Percentiles rank a stretch among this genome's conserved stretches.
Evolutionary conservation across 2,888 invertebrate genomes (phyloP).

Genomic region (Frankliniella intonsa): DNA sequence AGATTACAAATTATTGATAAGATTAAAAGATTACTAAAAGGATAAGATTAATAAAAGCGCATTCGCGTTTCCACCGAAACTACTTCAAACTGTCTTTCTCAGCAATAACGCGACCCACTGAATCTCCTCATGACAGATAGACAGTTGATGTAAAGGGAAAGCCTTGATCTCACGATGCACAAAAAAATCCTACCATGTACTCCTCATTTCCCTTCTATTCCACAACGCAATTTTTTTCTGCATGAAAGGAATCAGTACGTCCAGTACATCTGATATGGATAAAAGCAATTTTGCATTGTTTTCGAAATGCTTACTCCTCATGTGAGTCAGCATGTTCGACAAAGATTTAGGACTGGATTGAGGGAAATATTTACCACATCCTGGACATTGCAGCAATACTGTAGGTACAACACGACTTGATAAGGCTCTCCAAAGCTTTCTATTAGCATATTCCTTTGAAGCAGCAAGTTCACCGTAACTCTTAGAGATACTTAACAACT

Average conservation of each 20-base stretch:
- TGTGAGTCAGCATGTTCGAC: conserved; percentile 5
- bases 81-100: too few species aligned
- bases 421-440: conserved; percentile 12
- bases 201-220: not conserved
- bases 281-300: conserved; percentile 4
- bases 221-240: conserved; percentile 8
- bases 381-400: not conserved
- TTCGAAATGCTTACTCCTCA: not conserved
- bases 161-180: not conserved
- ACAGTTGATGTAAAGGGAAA: not conserved
- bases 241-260: conserved; percentile 7
- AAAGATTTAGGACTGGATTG: conserved; percentile 1
- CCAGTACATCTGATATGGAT: conserved; percentile 8
- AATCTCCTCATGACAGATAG: not conserved
- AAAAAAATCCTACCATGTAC: not conserved
- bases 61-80: too few species aligned
- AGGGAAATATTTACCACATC: not conserved
- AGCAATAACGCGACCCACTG: too few species aligned
- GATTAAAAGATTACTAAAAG: too few species aligned
- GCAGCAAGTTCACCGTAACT: conserved; percentile 6
- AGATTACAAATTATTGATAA: too few species aligned
- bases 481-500: conserved; percentile 14
- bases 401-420: conserved; percentile 18
- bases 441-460: not conserved
- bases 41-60: too few species aligned